Evolutionary conservation across 2,888 invertebrate species (phyloP).

Genomic region (Caenorhabditis sulstoni): DNA sequence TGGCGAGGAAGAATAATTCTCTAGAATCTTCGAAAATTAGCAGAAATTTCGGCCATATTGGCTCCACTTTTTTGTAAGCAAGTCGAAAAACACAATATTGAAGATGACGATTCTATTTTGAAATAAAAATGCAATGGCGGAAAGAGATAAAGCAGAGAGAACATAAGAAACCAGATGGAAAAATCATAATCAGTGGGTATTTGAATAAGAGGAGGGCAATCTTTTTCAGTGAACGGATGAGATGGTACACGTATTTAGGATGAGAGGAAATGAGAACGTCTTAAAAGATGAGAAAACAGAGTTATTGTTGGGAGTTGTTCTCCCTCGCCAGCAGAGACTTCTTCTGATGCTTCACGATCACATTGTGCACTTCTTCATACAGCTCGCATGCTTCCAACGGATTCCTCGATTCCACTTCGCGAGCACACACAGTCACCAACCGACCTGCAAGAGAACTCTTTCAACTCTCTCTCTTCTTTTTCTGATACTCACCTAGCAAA

Average conservation of each 20-base stretch:
- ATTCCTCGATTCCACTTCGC: constrained; percentile 42
- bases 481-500: constrained; percentile 28
- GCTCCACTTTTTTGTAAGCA: constrained; percentile 24
- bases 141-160: not conserved
- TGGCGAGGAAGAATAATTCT: not conserved
- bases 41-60: constrained; percentile 19
- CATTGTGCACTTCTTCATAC: constrained; percentile 20
- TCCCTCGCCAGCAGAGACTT: constrained; percentile 20
- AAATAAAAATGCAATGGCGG: constrained; percentile 12
- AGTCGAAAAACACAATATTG: constrained; percentile 5
- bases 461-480: too few species aligned
- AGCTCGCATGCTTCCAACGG: constrained; percentile 26
- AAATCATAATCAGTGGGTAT: constrained; percentile 9
- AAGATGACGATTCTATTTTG: constrained; percentile 19
- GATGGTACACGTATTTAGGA: constrained; percentile 13
- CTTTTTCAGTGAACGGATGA: not conserved
- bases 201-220: not conserved
- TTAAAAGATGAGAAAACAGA: not conserved
- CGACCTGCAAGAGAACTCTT: constrained; percentile 43
- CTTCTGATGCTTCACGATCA: constrained; percentile 16
- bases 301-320: constrained; percentile 3
- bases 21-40: not conserved
- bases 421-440: constrained; percentile 20
- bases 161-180: not conserved
- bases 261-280: not conserved